These are phyloP conservation scores for Drosophila subpulchrella DNA, from an alignment of 1,140 invertebrate genomes.

Conservation along the genomic window DNA sequence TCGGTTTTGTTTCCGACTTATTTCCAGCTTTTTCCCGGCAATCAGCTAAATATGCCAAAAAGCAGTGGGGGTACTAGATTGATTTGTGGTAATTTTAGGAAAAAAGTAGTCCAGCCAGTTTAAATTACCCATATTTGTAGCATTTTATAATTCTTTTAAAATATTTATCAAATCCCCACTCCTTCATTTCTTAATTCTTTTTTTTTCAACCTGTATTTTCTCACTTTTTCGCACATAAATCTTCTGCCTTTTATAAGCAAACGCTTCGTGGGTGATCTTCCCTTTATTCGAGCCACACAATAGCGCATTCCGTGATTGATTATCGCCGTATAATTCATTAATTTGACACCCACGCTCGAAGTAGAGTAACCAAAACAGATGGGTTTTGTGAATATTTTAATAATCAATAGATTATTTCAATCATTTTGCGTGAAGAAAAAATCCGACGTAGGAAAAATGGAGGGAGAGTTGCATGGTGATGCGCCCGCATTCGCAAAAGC, in stretches of 20 bases:
- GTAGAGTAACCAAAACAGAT: conserved; percentile 27
- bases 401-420: conserved; percentile 67
- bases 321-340: conserved; percentile 65
- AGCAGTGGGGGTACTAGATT: neutral
- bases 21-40: conserved; percentile 1
- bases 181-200: neutral
- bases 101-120: too few relatives aligned
- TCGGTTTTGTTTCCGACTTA: neutral
- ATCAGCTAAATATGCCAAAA: conserved; percentile 6
- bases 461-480: conserved; percentile 26
- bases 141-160: neutral
- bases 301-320: conserved; percentile 65
- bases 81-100: neutral
- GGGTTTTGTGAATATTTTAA: conserved; percentile 52
- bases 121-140: neutral
- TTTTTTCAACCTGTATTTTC: conserved; percentile 22
- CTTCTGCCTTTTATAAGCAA: conserved; percentile 15
- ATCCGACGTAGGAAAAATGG: neutral
- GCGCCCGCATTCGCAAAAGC: conserved; percentile 55
- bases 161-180: neutral
- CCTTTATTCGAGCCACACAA: conserved; percentile 35
- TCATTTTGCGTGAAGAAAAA: conserved; percentile 27
- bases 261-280: conserved; percentile 39
- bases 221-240: conserved; percentile 41
- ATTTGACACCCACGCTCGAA: conserved; percentile 47